Percentiles rank a stretch among this genome's conserved stretches.
These are phyloP conservation scores for Saguinus midas DNA, from an alignment of 2,113 vertebrate species.

Conservation along the genomic window DNA sequence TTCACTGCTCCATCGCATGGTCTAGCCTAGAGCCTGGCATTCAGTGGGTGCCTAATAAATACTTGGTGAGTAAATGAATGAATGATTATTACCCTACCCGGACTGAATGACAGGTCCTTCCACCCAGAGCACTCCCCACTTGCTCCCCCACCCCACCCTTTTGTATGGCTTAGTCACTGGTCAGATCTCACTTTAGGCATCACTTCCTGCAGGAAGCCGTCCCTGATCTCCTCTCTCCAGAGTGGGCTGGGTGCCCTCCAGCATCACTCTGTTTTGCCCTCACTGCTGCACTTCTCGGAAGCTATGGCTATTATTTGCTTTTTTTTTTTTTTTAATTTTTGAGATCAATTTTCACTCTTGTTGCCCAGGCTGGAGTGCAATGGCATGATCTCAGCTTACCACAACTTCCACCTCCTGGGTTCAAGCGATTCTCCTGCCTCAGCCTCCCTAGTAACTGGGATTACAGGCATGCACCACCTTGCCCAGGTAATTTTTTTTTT, in stretches of 20 bases:
- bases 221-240: background rate
- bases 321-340: background rate
- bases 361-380: too few species aligned
- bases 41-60: background rate
- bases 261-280: background rate
- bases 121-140: background rate
- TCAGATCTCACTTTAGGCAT: background rate
- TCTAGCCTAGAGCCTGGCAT: background rate
- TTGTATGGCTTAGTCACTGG: background rate
- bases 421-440: too few species aligned
- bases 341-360: too few species aligned
- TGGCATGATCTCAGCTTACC: too few species aligned
- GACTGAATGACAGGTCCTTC: background rate
- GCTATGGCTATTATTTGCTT: background rate
- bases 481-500: too few species aligned
- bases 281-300: background rate
- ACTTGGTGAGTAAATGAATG: background rate
- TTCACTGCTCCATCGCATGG: background rate
- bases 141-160: too few species aligned
- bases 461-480: too few species aligned
- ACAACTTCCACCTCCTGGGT: too few species aligned
- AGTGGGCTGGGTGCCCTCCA: background rate
- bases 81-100: background rate
- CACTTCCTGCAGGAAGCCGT: background rate
- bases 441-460: too few species aligned